Base-by-base conservation (phyloP, 2,113 vertebrate species). In the Tragulus kanchil region DNA sequence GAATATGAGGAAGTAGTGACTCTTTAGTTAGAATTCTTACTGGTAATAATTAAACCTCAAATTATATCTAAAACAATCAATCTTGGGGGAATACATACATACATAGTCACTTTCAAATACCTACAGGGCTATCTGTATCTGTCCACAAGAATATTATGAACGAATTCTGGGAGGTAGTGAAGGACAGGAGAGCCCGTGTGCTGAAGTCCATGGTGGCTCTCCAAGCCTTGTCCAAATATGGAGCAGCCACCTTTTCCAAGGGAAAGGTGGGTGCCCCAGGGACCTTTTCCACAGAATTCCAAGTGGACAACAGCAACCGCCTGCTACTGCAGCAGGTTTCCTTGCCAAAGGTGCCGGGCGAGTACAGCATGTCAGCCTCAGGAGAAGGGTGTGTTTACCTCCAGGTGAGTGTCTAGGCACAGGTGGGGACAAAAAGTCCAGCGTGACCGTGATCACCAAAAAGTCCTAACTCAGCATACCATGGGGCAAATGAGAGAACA, bases 321-420 rank as follows among this genome's bases (percentile, higher is more conserved):
- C 97, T 99, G 78, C 98, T 99, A 73, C 98, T 99, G 14, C 99
- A 99, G 96, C 98, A 98, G 17, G 16, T 90, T 93, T 0, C 95
- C 26, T 95, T 99, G 83, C 94, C 98, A 71, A 69, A 16, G 6
- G 65, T 98, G 85, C 98, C 98, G 0, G 98, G 98, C 45, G 93
- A 98, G 6, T 99, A 99, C 97, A 96, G 86, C 11, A 97, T 98
- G 82, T 97, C 98, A 56, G 98, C n/a, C n/a, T n/a, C n/a, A n/a
- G n/a, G 98, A 0, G 94, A 97, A 58, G 98, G 98, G 45, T 99
- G 98, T 4, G 96, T 98, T 31, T 98, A 98, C 17, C 62, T 98
- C 78, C 98, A 99, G 98, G 98, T 99, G 79, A 98, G 98, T n/a
- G n/a, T n/a, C n/a, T n/a, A n/a, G n/a, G n/a, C n/a, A n/a, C n/a